Conservation (phyloP, 1,140 invertebrate species). For the Psix sp. region DNA sequence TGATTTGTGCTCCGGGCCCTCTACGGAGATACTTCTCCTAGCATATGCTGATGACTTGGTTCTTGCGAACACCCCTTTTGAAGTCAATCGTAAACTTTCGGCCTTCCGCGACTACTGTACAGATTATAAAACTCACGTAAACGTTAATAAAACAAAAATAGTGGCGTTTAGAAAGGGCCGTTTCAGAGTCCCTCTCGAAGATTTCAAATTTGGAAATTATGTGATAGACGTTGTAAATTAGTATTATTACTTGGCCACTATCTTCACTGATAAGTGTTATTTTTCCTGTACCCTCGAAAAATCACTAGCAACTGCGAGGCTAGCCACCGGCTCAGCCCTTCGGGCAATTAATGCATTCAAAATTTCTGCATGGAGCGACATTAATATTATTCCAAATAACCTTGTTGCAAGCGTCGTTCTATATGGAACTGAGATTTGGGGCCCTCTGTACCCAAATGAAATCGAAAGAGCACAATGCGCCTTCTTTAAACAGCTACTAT, state of each 20-base stretch:
- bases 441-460: not conserved
- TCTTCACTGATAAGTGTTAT: not conserved
- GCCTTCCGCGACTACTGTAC: not conserved
- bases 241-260: slow-evolving; percentile 4
- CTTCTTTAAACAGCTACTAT: not conserved
- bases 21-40: not conserved
- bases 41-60: slow-evolving; percentile 15
- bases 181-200: not conserved
- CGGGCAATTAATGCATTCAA: slow-evolving; percentile 3
- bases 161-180: not conserved
- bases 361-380: slow-evolving; percentile 6
- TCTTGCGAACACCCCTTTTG: not conserved
- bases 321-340: slow-evolving; percentile 2
- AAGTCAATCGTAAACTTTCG: not conserved
- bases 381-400: not conserved
- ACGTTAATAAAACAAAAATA: slow-evolving; percentile 2
- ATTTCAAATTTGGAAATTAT: not conserved
- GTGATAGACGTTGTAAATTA: slow-evolving; percentile 7
- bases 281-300: not conserved
- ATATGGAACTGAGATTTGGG: not conserved
- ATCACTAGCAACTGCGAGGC: not conserved
- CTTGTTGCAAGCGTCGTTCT: not conserved
- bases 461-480: not conserved
- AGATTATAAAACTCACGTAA: not conserved
- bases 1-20: not conserved